These are phyloP conservation scores for Gambusia holbrooki DNA, from an alignment of 2,113 vertebrate genomes.

Conservation along the genomic window DNA sequence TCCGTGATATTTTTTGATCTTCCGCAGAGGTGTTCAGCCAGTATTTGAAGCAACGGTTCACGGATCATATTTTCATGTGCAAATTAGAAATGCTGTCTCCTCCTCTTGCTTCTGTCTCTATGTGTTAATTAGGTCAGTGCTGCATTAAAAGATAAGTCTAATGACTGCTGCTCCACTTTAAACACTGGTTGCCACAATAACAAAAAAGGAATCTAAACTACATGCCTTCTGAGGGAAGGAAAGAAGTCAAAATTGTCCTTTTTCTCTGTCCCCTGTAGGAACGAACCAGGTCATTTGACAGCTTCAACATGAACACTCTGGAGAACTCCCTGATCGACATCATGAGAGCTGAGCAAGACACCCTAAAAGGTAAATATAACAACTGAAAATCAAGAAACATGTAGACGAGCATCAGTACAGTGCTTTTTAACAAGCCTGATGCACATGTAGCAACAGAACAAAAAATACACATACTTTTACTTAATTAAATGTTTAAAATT, in stretches of 20 bases:
- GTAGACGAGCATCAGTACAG: neutral
- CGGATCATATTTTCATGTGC: constrained; percentile 7
- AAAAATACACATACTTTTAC: neutral
- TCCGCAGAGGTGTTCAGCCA: neutral
- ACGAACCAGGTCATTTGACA: constrained; percentile 93
- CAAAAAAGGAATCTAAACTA: neutral
- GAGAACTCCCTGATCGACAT: constrained; percentile 99
- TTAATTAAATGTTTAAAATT: neutral
- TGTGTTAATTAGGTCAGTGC: constrained; percentile 12
- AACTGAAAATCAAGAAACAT: constrained; percentile 13
- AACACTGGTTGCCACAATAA: neutral
- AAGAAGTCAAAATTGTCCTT: constrained; percentile 18
- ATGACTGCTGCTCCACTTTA: neutral
- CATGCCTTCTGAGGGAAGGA: constrained; percentile 4
- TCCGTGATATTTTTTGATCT: neutral
- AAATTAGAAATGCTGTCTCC: constrained; percentile 2
- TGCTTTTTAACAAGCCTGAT: neutral
- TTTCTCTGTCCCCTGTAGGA: constrained; percentile 82
- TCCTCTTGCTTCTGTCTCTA: neutral
- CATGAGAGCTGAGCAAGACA: constrained; percentile 99
- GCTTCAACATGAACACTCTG: constrained; percentile 95
- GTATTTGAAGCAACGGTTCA: neutral
- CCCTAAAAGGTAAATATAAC: constrained; percentile 90
- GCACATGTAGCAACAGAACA: neutral
- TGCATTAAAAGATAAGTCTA: constrained; percentile 3